Evolutionary conservation across 1,140 invertebrate genomes (phyloP), one percentile per base, ranked within the genome.

Genomic region (Melanaphis sacchari): DNA sequence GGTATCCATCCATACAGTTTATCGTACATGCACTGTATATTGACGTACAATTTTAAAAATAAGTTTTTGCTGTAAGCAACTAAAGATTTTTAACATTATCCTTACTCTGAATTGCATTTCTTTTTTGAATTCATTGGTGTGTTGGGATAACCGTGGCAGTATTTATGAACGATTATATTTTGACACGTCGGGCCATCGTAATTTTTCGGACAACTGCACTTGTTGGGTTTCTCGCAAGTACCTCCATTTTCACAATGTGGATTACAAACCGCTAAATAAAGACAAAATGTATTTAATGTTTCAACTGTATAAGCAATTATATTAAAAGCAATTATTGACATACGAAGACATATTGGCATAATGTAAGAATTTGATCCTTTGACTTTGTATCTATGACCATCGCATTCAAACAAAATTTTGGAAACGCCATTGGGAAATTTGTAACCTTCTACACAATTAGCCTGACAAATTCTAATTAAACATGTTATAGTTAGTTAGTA

Each of bases 191-290:
- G 96, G 36, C 98, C 98, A 43, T 96, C 96, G 95, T 96, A 98
- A 94, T 97, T 97, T 40, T 96, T 96, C 0, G 96, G 95, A 94
- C 98, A 98, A 22, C 96, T 95, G 94, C 98, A 98, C 2, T 96
- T 95, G 95, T 97, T 96, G 0, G 97, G 97, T 2, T 95, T 95
- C 1, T 97, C 94, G 94, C 98, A 98, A 31, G 97, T 97, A 1
- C 98, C 98, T 89, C 96, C 97, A 95, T 98, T 98, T 94, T 97
- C 95, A 95, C 98, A 98, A 2, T 96, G 95, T 0, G 97, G 96
- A 31, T 96, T 94, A 94, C 98, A 98, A 94, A 96, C 95, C 9
- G 97, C 97, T 98, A 94, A 43, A 40, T 38, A 90, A 92, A 43
- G 8, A n/a, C 0, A 85, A 26, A 43, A 26, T 41, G 7, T 0